These are phyloP conservation scores for Halcyon senegalensis DNA, from an alignment of 2,113 vertebrate species.

Conservation along the genomic window DNA sequence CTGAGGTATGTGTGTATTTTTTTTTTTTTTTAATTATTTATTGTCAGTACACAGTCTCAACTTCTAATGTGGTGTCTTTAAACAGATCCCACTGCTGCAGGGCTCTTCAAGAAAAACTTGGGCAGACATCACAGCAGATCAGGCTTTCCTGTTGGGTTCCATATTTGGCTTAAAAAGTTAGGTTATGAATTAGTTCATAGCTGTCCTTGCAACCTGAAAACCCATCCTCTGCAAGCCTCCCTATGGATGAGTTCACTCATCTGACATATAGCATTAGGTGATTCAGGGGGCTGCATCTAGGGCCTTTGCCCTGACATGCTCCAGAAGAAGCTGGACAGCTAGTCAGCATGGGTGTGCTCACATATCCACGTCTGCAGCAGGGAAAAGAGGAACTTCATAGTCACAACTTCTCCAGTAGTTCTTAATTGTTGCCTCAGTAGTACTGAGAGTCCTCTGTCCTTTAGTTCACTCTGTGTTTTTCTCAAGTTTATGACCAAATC, in stretches of 20 bases:
- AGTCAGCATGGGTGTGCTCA: not conserved
- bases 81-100: not conserved
- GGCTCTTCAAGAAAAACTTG: not conserved
- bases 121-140: conserved; percentile 27
- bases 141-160: not conserved
- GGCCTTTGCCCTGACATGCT: not conserved
- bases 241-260: not conserved
- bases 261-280: not conserved
- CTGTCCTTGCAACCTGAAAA: not conserved
- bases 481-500: not conserved
- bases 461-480: not conserved
- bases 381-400: not conserved
- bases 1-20: not conserved
- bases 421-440: not conserved
- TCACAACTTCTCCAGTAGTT: not conserved
- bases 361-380: not conserved
- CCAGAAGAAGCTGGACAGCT: not conserved
- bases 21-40: not conserved
- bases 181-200: not conserved
- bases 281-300: not conserved
- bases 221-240: not conserved
- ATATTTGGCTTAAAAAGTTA: not conserved
- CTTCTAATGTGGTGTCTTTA: conserved; percentile 21
- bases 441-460: not conserved
- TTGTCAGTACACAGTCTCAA: not conserved